These are phyloP conservation scores for Chymomyza costata DNA, from an alignment of 1,140 invertebrate genomes.

Conservation along the genomic window DNA sequence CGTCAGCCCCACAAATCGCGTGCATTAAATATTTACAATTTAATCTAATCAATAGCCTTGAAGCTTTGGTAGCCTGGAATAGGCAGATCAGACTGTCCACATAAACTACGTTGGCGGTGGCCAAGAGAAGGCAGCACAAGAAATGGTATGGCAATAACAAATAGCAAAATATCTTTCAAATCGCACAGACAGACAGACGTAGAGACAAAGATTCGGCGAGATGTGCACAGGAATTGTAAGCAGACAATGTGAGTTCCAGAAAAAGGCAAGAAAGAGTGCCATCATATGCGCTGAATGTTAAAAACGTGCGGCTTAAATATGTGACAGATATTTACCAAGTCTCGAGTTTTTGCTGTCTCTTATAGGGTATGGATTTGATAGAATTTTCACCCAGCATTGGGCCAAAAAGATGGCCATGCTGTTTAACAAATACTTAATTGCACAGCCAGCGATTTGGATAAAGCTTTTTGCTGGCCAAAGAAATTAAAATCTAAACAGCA, in stretches of 20 bases:
- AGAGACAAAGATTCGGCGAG: constrained; percentile 1
- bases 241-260: too few relatives aligned
- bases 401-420: too few relatives aligned
- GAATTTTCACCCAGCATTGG: too few relatives aligned
- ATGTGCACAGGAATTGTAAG: too few relatives aligned
- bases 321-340: constrained; percentile 1
- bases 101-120: too few relatives aligned
- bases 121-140: background rate
- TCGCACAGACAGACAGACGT: constrained; percentile 42
- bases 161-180: constrained; percentile 67
- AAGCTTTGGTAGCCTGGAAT: constrained; percentile 26
- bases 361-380: too few relatives aligned
- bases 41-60: constrained; percentile 63
- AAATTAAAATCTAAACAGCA: constrained; percentile 60
- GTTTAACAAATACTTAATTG: constrained; percentile 37
- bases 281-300: constrained; percentile 37
- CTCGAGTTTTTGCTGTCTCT: too few relatives aligned
- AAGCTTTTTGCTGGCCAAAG: constrained; percentile 9
- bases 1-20: constrained; percentile 55
- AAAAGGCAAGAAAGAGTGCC: constrained; percentile 4
- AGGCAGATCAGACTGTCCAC: background rate
- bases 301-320: constrained; percentile 48
- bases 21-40: constrained; percentile 68
- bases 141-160: constrained; percentile 63
- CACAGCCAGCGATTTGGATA: constrained; percentile 29